Conservation (phyloP, 64 coral and sea anemone species). For the Montipora cactus region DNA sequence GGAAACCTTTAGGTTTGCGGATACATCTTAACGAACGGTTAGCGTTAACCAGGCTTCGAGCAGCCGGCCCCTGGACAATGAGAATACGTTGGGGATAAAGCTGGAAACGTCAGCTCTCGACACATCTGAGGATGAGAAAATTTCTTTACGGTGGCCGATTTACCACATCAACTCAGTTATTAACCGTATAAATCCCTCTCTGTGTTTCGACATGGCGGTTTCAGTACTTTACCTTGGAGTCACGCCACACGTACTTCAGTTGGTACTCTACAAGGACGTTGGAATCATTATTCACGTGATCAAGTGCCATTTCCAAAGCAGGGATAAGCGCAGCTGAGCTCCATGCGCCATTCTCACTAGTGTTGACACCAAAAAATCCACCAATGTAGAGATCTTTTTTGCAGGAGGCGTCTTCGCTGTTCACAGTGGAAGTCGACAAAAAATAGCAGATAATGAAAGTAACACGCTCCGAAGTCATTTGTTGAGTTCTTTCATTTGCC, state of each 20-base stretch:
- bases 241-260: constrained; percentile 60
- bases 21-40: too few relatives aligned
- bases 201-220: too few relatives aligned
- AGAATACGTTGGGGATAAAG: too few relatives aligned
- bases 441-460: neutral
- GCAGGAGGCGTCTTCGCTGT: neutral
- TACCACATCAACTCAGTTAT: too few relatives aligned
- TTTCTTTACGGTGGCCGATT: too few relatives aligned
- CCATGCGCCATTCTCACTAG: constrained; percentile 25
- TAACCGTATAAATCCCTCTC: too few relatives aligned
- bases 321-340: constrained; percentile 59
- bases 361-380: constrained; percentile 60
- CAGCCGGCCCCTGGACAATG: too few relatives aligned
- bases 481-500: neutral
- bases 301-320: constrained; percentile 64
- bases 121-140: too few relatives aligned
- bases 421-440: neutral
- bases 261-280: constrained; percentile 63
- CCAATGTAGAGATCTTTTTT: constrained; percentile 64
- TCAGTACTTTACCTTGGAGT: constrained; percentile 58
- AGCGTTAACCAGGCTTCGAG: too few relatives aligned
- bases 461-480: neutral
- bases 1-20: too few relatives aligned
- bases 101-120: too few relatives aligned
- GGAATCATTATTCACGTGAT: constrained; percentile 70